Evolutionary conservation across 2,888 invertebrate genomes (phyloP).

Genomic region (Erebia palarica): DNA sequence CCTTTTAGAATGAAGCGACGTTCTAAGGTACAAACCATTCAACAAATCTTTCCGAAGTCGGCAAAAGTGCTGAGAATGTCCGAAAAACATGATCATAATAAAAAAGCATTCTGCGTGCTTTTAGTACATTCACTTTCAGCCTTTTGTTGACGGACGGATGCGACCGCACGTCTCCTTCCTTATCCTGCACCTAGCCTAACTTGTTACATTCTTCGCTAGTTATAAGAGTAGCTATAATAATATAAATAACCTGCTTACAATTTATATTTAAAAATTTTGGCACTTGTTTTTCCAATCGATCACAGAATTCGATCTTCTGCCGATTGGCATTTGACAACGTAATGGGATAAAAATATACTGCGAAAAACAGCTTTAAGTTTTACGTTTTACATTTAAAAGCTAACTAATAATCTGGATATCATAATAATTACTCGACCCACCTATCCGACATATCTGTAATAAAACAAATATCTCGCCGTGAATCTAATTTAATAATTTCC

Average conservation of each 20-base stretch:
- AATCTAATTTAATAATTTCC: no score
- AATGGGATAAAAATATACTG: conserved; percentile 27
- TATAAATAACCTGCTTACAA: conserved; percentile 14
- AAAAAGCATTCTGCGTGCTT: not conserved
- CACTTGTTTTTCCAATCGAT: conserved; percentile 43
- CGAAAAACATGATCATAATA: not conserved
- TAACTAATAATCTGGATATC: no score
- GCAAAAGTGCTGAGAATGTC: not conserved
- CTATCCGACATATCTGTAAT: no score
- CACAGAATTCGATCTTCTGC: conserved; percentile 41
- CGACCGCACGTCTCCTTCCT: conserved; percentile 51
- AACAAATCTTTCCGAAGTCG: not conserved
- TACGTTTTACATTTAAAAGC: not conserved
- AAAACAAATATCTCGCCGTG: no score
- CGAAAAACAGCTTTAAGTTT: not conserved
- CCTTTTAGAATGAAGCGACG: not conserved
- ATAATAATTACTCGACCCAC: no score
- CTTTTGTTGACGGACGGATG: conserved; percentile 62
- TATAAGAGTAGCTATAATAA: conserved; percentile 12
- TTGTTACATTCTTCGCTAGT: conserved; percentile 33
- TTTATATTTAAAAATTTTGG: conserved; percentile 38
- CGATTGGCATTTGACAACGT: conserved; percentile 17
- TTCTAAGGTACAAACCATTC: not conserved
- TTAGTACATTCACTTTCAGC: conserved; percentile 43
- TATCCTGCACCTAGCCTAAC: conserved; percentile 32